Evolutionary conservation across 2,797 vertebrate species (phyloP).

Genomic region (Bucorvus abyssinicus): DNA sequence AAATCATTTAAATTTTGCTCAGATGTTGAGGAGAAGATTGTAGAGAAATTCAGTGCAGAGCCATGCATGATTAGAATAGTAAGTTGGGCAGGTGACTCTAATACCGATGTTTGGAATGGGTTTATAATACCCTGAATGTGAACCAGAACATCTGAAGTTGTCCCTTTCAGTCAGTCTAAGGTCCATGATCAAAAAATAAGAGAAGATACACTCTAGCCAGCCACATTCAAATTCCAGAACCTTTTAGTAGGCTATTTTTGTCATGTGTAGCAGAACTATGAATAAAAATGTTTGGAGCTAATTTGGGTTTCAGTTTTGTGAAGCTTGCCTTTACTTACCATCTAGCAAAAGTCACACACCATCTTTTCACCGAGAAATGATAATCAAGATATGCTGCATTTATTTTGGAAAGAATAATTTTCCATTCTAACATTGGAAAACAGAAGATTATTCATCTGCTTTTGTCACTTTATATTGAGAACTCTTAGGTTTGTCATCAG

Average conservation of each 20-base stretch:
- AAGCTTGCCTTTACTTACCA: background rate
- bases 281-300: background rate
- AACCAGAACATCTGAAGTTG: accelerated
- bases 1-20: background rate
- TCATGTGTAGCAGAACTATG: background rate
- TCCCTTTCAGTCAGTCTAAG: background rate
- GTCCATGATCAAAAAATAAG: background rate
- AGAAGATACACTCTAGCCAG: background rate
- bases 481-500: background rate
- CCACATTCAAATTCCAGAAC: background rate
- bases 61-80: background rate
- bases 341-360: background rate
- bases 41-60: background rate
- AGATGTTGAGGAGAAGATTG: background rate
- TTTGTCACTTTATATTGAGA: background rate
- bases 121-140: background rate
- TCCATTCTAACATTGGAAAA: background rate
- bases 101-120: background rate
- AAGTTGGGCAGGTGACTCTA: background rate
- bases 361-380: background rate
- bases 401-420: background rate
- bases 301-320: background rate
- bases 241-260: background rate
- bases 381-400: background rate
- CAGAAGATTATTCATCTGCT: background rate